Base-by-base conservation (phyloP, 2,888 invertebrate species). In the Euplagia quadripunctaria region DNA sequence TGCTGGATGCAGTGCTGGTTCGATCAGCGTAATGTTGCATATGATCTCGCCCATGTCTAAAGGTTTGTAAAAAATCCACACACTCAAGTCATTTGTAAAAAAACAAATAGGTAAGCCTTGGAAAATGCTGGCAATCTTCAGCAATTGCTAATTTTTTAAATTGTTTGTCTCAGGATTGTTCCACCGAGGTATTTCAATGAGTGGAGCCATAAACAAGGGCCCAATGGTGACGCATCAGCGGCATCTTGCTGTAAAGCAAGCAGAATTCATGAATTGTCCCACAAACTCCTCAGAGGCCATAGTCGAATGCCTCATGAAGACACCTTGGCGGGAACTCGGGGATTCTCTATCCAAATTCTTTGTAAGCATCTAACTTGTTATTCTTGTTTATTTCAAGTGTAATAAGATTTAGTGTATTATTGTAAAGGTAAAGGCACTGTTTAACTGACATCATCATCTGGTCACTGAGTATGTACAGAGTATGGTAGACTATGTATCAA, bases 171-270 rank as follows among this genome's bases (percentile, higher is more conserved):
- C 85, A 97, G 97, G 97, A 68, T 91, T 98, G 0, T 98, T 98
- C 89, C 97, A 98, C 86, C 96, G 97, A 71, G 97, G 96, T 0
- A 97, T 98, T 31, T 96, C 97, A 0, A 97, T 97, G 96, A 97
- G 97, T 83, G 97, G 97, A 0, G 96, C 97, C 0, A 93, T 96
- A 0, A 94, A 93, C 12, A 96, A 97, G 65, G 96, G 94, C 88
- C 93, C 96, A 1, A 89, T 96, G 43, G 96, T 96, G 0, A 87
- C 88, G 0, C 91, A 97, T 75, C 97, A 97, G 89, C 87, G 96
- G 58, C 86, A 96, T 20, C 89, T 97, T 69, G 97, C 97, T 0
- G 95, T 96, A 72, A 96, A 96, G 76, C 97, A 97, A 85, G 98
- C 97, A 0, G 87, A 94, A 17, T 81, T 97, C 9, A 86, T 98